Evolutionary conservation across 2,888 invertebrate species (phyloP).

Genomic region (Tipula lateralis): DNA sequence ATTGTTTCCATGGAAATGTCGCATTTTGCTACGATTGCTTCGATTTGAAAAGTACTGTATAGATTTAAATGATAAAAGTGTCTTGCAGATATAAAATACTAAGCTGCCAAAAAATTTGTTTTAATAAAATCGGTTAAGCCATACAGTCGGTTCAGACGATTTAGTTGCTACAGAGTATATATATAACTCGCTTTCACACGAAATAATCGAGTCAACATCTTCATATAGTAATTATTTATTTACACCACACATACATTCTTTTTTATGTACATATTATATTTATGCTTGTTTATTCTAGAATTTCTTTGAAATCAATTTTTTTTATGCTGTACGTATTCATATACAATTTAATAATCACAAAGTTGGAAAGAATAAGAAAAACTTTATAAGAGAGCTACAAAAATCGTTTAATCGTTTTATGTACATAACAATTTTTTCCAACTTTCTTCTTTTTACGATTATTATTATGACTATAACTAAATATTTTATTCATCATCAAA

Average conservation of each 20-base stretch:
- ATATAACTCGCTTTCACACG: no score
- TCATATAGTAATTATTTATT: neutral
- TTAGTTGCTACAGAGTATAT: no score
- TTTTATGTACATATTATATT: neutral
- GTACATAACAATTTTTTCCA: neutral
- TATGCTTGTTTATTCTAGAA: neutral
- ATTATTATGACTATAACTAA: neutral
- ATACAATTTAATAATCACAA: neutral
- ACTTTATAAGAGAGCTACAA: neutral
- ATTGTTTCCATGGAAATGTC: no score
- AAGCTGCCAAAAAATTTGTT: no score
- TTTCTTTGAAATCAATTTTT: neutral
- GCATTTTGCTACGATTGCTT: no score
- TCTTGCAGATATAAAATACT: no score
- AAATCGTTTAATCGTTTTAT: constrained; percentile 2
- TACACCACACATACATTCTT: neutral
- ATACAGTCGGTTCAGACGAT: no score
- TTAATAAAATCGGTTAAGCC: no score
- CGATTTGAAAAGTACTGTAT: no score
- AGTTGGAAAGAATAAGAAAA: neutral
- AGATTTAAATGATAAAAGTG: no score
- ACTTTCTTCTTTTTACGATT: neutral
- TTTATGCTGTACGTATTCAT: neutral
- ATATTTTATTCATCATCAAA: neutral
- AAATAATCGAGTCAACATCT: neutral